phyloP scores from a whole-genome alignment of 2,888 invertebrate species.

The Agrilus cyanescens region DNA sequence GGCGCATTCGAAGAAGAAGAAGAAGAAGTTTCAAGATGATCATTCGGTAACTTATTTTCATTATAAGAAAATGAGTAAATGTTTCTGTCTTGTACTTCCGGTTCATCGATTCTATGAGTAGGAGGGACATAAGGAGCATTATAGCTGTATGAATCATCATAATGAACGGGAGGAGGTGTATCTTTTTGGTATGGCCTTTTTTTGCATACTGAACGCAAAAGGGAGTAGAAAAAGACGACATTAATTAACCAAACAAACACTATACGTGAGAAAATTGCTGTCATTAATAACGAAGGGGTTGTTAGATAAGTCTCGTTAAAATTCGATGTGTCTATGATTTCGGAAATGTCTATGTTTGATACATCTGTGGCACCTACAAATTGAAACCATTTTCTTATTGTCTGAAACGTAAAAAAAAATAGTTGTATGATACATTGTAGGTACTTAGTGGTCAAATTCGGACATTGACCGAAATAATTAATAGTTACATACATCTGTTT shows the following conservation, averaged over 20 bases:
- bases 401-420: constrained; percentile 17
- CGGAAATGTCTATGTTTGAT: constrained; percentile 16
- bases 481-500: constrained; percentile 31
- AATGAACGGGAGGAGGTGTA: no score
- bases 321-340: constrained; percentile 11
- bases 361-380: constrained; percentile 22
- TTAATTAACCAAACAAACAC: constrained; percentile 24
- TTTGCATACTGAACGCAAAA: constrained; percentile 15
- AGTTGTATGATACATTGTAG: no score
- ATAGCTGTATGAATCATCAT: no score
- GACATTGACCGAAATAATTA: not conserved
- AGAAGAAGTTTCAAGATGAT: not conserved
- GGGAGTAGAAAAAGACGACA: constrained; percentile 19
- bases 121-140: no score
- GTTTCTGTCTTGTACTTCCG: no score
- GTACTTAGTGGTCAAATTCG: no score
- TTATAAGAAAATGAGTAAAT: no score
- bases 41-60: no score
- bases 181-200: constrained; percentile 4
- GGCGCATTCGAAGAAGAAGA: constrained; percentile 4
- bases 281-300: constrained; percentile 17
- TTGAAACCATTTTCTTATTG: constrained; percentile 20
- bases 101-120: no score
- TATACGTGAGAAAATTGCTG: constrained; percentile 17
- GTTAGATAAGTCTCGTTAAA: constrained; percentile 10